Percentiles rank a stretch among this genome's conserved stretches.
Evolutionary conservation across 1,140 invertebrate species (phyloP).

Genomic region (Drosophila pectinifera): DNA sequence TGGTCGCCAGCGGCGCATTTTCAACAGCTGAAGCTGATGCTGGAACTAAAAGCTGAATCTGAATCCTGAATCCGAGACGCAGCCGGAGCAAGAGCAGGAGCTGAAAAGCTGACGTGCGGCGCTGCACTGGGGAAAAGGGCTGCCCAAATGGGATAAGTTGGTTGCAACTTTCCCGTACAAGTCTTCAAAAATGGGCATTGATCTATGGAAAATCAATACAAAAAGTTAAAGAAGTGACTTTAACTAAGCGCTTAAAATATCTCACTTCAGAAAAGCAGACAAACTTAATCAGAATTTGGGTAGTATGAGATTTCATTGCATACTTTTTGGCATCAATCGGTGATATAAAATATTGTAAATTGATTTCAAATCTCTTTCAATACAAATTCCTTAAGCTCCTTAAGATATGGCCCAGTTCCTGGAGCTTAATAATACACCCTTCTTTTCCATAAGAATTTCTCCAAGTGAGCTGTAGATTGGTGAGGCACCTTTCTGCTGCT

Average conservation of each 20-base stretch:
- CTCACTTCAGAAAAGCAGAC: too few relatives aligned
- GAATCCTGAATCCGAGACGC: constrained; percentile 27
- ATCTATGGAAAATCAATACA: background rate
- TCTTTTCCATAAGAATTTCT: background rate
- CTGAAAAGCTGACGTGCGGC: constrained; percentile 56
- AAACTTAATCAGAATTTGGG: too few relatives aligned
- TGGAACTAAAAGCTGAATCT: constrained; percentile 21
- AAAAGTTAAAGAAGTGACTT: too few relatives aligned
- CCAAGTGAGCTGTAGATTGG: constrained; percentile 10
- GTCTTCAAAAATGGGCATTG: background rate
- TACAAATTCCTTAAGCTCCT: too few relatives aligned
- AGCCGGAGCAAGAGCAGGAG: constrained; percentile 40
- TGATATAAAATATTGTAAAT: too few relatives aligned
- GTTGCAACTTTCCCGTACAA: background rate
- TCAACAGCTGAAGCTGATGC: constrained; percentile 57
- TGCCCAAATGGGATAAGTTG: background rate
- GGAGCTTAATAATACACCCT: too few relatives aligned
- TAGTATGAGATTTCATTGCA: too few relatives aligned
- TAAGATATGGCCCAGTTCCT: too few relatives aligned
- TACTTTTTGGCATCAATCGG: background rate
- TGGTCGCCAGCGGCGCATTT: constrained; percentile 72
- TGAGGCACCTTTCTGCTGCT: constrained; percentile 8
- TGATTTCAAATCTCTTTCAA: too few relatives aligned
- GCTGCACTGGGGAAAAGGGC: constrained; percentile 12
- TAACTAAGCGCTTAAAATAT: too few relatives aligned